A percentile compares a stretch with the other conserved stretches of the same genome.
These are phyloP conservation scores for Oncorhynchus nerka DNA, from an alignment of 2,113 vertebrate species.

Conservation along the genomic window DNA sequence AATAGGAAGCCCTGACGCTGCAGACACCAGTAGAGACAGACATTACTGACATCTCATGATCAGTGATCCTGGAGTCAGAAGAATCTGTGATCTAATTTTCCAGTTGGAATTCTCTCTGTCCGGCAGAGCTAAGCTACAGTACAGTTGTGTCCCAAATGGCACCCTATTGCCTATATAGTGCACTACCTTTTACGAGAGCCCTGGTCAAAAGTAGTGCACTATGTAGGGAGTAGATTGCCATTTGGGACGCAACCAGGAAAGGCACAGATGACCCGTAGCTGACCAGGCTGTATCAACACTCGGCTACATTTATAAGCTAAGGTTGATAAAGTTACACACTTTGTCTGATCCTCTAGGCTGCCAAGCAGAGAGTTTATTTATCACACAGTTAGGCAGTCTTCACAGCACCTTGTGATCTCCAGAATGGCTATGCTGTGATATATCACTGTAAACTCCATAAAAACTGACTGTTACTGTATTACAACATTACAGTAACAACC, in stretches of 20 bases:
- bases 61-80: slow-evolving; percentile 37
- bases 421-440: slow-evolving; percentile 42
- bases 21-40: slow-evolving; percentile 32
- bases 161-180: no score
- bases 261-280: slow-evolving; percentile 24
- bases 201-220: no score
- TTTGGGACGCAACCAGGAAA: no score
- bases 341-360: neutral
- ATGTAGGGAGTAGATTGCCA: no score
- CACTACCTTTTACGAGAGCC: no score
- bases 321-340: slow-evolving; percentile 11
- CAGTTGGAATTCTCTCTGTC: neutral
- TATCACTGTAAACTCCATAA: neutral
- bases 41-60: slow-evolving; percentile 64
- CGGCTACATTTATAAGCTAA: neutral
- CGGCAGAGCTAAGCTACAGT: no score
- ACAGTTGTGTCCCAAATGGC: neutral
- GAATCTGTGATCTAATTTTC: slow-evolving; percentile 19
- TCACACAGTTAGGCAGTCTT: slow-evolving; percentile 31
- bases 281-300: slow-evolving; percentile 22
- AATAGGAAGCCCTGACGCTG: slow-evolving; percentile 59
- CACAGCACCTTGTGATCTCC: slow-evolving; percentile 18
- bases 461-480: neutral
- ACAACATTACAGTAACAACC: no score
- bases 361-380: slow-evolving; percentile 37